A percentile compares a stretch with the other conserved stretches of the same genome.
These are phyloP conservation scores for Stenodema calcarata DNA, from an alignment of 2,888 invertebrate species.

Conservation along the genomic window DNA sequence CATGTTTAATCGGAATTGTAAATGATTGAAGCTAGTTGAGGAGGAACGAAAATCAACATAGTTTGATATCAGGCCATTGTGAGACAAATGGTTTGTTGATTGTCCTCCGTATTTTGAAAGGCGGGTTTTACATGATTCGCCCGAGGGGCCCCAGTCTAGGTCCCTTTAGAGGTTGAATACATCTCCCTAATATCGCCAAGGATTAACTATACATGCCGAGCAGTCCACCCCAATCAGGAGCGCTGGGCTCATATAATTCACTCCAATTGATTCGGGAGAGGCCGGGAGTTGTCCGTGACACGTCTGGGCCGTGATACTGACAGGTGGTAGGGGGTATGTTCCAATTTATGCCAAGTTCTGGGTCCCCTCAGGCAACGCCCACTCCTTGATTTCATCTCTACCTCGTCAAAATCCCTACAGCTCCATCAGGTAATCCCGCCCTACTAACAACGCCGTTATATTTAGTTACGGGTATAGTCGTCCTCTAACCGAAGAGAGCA, in stretches of 20 bases:
- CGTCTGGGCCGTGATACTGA: conserved; percentile 16
- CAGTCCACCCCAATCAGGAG: neutral
- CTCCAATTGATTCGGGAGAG: neutral
- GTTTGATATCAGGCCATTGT: neutral
- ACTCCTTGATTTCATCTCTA: neutral
- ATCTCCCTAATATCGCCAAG: conserved; percentile 11
- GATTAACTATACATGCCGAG: conserved; percentile 2
- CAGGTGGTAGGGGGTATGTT: neutral
- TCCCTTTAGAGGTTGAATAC: conserved; percentile 1
- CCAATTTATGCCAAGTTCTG: conserved; percentile 1
- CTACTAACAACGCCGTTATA: too few species aligned
- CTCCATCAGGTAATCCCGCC: neutral
- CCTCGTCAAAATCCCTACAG: neutral
- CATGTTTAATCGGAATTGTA: neutral
- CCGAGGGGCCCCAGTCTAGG: neutral
- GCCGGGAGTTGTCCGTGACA: neutral
- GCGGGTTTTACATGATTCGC: neutral
- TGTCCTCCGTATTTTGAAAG: neutral
- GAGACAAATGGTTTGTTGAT: neutral
- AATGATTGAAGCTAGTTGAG: neutral
- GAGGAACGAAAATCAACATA: neutral
- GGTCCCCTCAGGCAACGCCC: neutral
- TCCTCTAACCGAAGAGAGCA: too few species aligned
- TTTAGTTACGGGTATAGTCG: too few species aligned
- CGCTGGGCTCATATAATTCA: neutral